Evolutionary conservation across 1,140 invertebrate genomes (phyloP), one percentile per base, ranked within the genome.

Genomic region (Wasmannia auropunctata): DNA sequence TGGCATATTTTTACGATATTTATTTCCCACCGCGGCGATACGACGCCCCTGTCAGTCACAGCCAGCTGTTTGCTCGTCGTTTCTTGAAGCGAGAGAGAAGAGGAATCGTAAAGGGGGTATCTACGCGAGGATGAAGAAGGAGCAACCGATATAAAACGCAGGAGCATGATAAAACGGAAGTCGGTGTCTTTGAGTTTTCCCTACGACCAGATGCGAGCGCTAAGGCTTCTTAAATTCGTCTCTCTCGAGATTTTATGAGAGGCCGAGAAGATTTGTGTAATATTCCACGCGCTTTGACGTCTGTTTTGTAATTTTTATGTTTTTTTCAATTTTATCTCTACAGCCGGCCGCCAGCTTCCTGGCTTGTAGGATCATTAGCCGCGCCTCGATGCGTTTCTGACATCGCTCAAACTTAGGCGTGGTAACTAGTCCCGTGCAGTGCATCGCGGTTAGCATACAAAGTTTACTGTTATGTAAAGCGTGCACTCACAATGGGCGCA

Each of bases 1-100:
- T 86, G 87, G 83, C 92, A 92, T 93, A 93, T 93, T 93, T 92
- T 92, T 88, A 88, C 72, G 88, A 92, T 92, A 93, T 93, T 93
- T 93, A 93, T 93, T 91, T 87, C 63, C 77, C 75, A 81, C 74
- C 60, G 58, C 74, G 49, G 65, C 80, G 75, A 46, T 67, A 80
- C 69, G 80, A 49, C 62, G 72, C 69, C 83, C 72, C 91, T 90
- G 92, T 93, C 92, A 92, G 69, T 92, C 91, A 92, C 92, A 93
- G 88, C 81, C 86, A 87, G 79, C 80, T 89, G 87, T 60, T 90
- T 56, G 54, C 56, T 60, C 49, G 40, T 58, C 40, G 80, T 56
- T 88, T 72, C 77, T 91, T 67, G 85, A 70, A 8, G 19, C 37
- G 16, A 34, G 19, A 37, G 31, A 37, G 31, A 5, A 34, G 60